These are phyloP conservation scores for Heliconius congener DNA, from an alignment of 1,140 invertebrate species.

Conservation along the genomic window DNA sequence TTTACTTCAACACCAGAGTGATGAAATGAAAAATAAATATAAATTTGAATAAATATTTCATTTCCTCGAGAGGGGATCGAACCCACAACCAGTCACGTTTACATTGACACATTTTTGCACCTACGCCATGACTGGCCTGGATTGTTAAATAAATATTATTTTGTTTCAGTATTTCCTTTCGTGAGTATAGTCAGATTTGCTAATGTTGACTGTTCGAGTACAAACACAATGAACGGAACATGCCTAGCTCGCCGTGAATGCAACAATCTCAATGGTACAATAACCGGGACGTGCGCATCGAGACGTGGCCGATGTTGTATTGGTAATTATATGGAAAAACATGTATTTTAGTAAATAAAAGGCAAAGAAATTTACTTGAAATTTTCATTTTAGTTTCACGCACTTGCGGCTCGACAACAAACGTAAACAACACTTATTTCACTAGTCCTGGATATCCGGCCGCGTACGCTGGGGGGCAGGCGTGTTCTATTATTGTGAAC, in stretches of 20 bases:
- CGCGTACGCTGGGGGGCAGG: constrained; percentile 84
- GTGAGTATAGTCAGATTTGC: constrained; percentile 88
- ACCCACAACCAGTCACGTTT: too few relatives aligned
- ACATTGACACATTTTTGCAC: too few relatives aligned
- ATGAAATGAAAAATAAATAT: too few relatives aligned
- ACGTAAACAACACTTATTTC: constrained; percentile 92
- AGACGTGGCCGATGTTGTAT: constrained; percentile 88
- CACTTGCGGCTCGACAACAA: constrained; percentile 85
- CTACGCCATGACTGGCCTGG: too few relatives aligned
- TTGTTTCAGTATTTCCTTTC: constrained; percentile 84
- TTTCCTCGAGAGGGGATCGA: too few relatives aligned
- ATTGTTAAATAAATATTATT: background rate
- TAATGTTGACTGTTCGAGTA: constrained; percentile 84
- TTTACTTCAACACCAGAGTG: too few relatives aligned
- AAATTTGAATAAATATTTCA: too few relatives aligned
- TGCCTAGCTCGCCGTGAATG: constrained; percentile 90
- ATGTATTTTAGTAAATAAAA: background rate
- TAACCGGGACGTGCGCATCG: constrained; percentile 87
- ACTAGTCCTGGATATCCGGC: constrained; percentile 87
- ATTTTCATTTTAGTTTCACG: constrained; percentile 82
- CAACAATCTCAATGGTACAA: constrained; percentile 84
- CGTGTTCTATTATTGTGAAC: constrained; percentile 87
- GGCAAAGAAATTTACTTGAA: background rate
- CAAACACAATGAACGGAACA: constrained; percentile 86
- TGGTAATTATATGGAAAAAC: background rate